phyloP scores from a whole-genome alignment of 2,797 vertebrate species.

The Sarcoramphus papa region DNA sequence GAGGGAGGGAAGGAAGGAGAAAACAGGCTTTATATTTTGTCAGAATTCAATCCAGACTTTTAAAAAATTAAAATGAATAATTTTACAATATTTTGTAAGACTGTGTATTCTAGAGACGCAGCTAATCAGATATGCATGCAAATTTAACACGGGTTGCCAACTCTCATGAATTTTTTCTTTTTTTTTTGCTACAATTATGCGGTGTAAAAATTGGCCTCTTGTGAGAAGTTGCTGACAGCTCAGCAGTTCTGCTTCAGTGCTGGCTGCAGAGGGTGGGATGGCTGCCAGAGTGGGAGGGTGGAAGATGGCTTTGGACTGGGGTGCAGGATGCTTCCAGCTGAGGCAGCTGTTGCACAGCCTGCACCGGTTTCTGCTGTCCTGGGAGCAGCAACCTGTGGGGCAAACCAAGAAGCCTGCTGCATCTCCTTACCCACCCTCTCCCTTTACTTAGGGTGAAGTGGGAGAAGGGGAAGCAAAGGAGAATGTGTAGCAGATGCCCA shows the following conservation, averaged over 20 bases:
- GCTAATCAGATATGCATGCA: constrained; percentile 56
- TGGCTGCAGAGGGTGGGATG: constrained; percentile 59
- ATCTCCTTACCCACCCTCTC: background rate
- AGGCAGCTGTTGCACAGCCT: constrained; percentile 31
- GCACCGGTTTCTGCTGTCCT: background rate
- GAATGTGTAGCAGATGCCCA: background rate
- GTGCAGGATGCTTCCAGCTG: background rate
- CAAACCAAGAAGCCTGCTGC: background rate
- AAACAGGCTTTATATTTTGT: constrained; percentile 49
- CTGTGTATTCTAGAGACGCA: constrained; percentile 28
- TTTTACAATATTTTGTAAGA: constrained; percentile 55
- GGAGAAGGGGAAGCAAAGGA: background rate
- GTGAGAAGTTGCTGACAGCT: constrained; percentile 62
- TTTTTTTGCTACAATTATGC: constrained; percentile 48
- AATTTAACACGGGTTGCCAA: constrained; percentile 17
- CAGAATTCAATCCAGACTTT: constrained; percentile 35
- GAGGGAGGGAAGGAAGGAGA: constrained; percentile 14
- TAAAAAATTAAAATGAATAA: constrained; percentile 43
- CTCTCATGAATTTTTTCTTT: background rate
- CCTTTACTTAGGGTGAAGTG: background rate
- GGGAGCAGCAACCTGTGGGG: background rate
- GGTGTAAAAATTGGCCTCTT: constrained; percentile 59
- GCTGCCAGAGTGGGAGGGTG: constrained; percentile 9
- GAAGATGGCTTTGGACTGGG: constrained; percentile 14
- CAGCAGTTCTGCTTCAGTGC: constrained; percentile 58